phyloP scores from a whole-genome alignment of 2,888 invertebrate species.

The Nesidiocoris tenuis region DNA sequence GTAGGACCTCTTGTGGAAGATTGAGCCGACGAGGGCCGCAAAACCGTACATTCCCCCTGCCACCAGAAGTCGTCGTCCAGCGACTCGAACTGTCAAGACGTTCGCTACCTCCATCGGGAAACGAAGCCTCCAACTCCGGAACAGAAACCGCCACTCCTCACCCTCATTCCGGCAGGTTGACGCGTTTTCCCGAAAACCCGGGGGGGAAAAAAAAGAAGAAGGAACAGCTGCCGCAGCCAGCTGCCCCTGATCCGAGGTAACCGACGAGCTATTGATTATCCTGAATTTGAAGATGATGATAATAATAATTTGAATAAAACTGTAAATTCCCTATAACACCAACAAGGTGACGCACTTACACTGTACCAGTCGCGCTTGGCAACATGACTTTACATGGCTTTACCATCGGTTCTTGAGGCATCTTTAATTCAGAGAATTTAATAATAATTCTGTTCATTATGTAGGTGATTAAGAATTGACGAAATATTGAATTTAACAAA shows the following conservation, averaged over 20 bases:
- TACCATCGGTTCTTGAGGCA: no score
- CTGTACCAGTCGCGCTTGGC: no score
- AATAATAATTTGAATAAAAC: no score
- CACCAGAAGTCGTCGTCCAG: constrained; percentile 32
- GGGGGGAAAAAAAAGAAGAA: constrained; percentile 15
- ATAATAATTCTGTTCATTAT: no score
- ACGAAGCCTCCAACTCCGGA: not conserved
- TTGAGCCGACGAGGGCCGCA: constrained; percentile 12
- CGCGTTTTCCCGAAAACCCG: not conserved
- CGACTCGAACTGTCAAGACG: constrained; percentile 19
- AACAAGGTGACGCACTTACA: no score
- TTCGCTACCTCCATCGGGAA: not conserved
- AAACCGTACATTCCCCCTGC: not conserved
- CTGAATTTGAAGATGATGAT: no score
- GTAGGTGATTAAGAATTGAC: no score
- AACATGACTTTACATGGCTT: no score
- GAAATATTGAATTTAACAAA: no score
- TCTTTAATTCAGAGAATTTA: no score
- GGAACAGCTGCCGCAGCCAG: not conserved
- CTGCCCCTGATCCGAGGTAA: constrained; percentile 26
- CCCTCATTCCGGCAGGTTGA: not conserved
- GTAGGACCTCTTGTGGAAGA: constrained; percentile 13
- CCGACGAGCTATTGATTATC: no score
- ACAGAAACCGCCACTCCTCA: not conserved
- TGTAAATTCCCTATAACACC: no score